phyloP scores from a whole-genome alignment of 2,888 invertebrate species.

The Baronia brevicornis region DNA sequence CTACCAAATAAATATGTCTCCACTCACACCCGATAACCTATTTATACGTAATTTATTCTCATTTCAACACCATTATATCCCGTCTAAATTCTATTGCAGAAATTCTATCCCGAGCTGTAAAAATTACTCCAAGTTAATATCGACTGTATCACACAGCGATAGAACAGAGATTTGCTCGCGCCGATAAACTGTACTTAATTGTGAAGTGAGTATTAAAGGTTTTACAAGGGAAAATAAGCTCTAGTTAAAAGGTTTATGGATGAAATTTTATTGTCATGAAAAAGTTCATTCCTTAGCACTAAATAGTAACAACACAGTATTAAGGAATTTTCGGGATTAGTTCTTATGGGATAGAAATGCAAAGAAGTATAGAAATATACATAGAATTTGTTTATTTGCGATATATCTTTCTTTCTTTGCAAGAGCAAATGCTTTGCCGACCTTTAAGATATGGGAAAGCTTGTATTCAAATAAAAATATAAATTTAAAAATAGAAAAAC shows the following conservation, averaged over 20 bases:
- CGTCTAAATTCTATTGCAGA: conserved; percentile 11
- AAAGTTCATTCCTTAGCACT: no score
- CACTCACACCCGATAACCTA: conserved; percentile 14
- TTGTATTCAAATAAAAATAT: no score
- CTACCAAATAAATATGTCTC: conserved; percentile 1
- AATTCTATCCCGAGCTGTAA: conserved; percentile 8
- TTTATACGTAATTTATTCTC: conserved; percentile 16
- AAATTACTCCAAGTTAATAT: not conserved
- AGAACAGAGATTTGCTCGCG: not conserved
- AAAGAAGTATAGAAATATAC: no score
- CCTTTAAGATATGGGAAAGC: no score
- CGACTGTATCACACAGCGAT: not conserved
- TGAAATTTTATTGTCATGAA: conserved; percentile 4
- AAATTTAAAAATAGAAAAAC: no score
- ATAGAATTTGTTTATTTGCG: no score
- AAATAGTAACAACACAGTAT: no score
- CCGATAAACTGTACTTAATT: conserved; percentile 4
- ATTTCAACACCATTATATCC: conserved; percentile 13
- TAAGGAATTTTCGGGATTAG: no score
- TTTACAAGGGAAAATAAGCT: conserved; percentile 2
- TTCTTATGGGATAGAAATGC: no score
- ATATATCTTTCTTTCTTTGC: no score
- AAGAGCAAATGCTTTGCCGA: no score
- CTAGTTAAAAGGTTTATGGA: not conserved
- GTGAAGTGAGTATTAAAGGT: not conserved